Evolutionary conservation across 1,140 invertebrate species (phyloP).

Genomic region (Chrysomallon squamiferum): DNA sequence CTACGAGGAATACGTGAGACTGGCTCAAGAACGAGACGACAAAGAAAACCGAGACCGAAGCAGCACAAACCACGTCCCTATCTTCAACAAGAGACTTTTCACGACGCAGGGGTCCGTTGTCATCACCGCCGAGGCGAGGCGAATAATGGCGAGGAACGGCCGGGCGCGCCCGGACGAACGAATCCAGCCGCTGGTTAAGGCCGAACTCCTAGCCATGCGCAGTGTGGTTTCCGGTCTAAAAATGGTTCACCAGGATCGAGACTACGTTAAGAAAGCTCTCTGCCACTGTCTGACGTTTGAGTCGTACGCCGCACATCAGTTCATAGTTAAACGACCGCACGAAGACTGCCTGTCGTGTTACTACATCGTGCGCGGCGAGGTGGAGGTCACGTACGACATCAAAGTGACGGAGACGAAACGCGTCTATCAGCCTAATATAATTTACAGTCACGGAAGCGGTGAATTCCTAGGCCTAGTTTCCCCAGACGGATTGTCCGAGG

Average conservation of each 20-base stretch:
- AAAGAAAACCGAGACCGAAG: constrained; percentile 32
- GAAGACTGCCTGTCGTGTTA: constrained; percentile 44
- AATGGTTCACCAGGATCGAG: constrained; percentile 50
- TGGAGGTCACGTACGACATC: constrained; percentile 53
- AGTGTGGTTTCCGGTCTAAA: constrained; percentile 49
- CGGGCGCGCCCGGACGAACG: constrained; percentile 11
- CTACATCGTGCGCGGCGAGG: constrained; percentile 47
- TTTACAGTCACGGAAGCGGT: constrained; percentile 52
- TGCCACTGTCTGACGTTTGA: constrained; percentile 44
- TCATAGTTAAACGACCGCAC: constrained; percentile 40
- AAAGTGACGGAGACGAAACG: constrained; percentile 28
- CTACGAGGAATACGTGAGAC: constrained; percentile 29
- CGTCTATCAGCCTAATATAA: constrained; percentile 52
- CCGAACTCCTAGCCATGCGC: constrained; percentile 38
- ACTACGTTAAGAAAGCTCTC: constrained; percentile 48
- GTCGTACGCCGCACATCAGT: constrained; percentile 37
- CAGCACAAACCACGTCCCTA: constrained; percentile 19
- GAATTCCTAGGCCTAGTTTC: constrained; percentile 52
- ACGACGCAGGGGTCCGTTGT: constrained; percentile 40
- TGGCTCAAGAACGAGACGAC: constrained; percentile 18
- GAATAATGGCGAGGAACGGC: constrained; percentile 43
- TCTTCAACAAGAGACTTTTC: constrained; percentile 53
- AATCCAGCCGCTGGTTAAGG: constrained; percentile 27
- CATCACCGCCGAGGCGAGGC: constrained; percentile 35
- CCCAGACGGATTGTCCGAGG: constrained; percentile 42